phyloP scores from a whole-genome alignment of 2,113 vertebrate genomes.

The Petrocephalus zakoni region DNA sequence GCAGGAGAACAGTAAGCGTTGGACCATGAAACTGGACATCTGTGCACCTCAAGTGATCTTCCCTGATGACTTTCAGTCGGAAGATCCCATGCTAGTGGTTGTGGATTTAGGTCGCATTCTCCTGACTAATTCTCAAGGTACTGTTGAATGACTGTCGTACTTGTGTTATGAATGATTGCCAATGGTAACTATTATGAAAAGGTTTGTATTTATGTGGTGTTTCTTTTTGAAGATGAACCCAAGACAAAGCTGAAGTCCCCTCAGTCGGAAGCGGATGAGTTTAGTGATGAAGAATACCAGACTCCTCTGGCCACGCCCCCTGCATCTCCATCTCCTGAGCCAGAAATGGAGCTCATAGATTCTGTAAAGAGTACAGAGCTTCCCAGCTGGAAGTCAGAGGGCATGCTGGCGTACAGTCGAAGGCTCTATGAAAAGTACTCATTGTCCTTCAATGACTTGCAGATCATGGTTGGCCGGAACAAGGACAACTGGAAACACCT shows the following conservation, averaged over 20 bases:
- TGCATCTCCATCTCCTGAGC: conserved; percentile 75
- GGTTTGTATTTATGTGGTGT: neutral
- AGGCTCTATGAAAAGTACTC: conserved; percentile 91
- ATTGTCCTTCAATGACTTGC: conserved; percentile 87
- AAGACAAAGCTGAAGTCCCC: conserved; percentile 53
- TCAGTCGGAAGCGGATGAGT: conserved; percentile 68
- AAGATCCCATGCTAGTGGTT: conserved; percentile 85
- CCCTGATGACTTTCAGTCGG: conserved; percentile 89
- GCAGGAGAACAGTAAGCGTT: conserved; percentile 88
- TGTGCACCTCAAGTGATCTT: conserved; percentile 97
- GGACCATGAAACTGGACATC: conserved; percentile 91
- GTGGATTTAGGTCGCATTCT: conserved; percentile 92
- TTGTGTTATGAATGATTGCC: neutral
- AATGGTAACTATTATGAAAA: neutral
- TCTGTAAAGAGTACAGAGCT: conserved; percentile 46
- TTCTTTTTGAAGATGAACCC: conserved; percentile 56
- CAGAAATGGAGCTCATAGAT: conserved; percentile 46
- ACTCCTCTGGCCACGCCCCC: conserved; percentile 90
- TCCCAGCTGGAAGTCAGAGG: conserved; percentile 50
- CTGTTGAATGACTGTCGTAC: neutral
- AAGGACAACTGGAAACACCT: conserved; percentile 97
- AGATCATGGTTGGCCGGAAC: conserved; percentile 93
- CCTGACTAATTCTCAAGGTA: conserved; percentile 91
- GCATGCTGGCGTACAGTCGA: conserved; percentile 63
- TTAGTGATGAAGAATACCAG: conserved; percentile 93